Conservation (phyloP, 2,113 vertebrate species). For the Meles meles region DNA sequence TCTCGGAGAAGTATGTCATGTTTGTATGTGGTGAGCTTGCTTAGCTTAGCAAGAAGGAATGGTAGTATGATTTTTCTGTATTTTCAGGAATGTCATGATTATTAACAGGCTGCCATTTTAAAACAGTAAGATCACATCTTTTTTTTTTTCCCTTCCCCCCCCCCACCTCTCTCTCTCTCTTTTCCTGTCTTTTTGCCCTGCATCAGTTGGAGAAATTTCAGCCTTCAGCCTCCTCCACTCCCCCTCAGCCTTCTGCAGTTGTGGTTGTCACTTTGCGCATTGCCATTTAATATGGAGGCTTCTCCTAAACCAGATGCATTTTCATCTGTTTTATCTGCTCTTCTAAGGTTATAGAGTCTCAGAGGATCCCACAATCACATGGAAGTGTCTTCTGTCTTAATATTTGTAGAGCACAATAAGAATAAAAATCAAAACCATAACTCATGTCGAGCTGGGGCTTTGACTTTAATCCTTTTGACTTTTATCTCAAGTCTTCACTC, state of each 20-base stretch:
- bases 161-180: no score
- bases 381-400: constrained; percentile 76
- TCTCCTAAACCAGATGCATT: constrained; percentile 74
- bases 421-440: constrained; percentile 77
- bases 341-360: constrained; percentile 77
- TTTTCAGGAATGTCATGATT: constrained; percentile 65
- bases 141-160: background rate
- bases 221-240: constrained; percentile 40
- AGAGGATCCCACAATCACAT: constrained; percentile 59
- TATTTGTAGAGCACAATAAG: constrained; percentile 78
- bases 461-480: constrained; percentile 84
- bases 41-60: constrained; percentile 4
- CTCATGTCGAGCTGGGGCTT: constrained; percentile 71
- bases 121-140: constrained; percentile 43
- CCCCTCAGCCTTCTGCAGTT: constrained; percentile 66
- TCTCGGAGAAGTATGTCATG: background rate
- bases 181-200: constrained; percentile 21
- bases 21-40: constrained; percentile 11
- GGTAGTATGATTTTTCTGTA: constrained; percentile 23
- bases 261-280: constrained; percentile 65
- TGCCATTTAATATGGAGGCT: constrained; percentile 71
- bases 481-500: constrained; percentile 80
- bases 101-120: constrained; percentile 72
- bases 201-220: constrained; percentile 75
- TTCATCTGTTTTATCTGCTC: constrained; percentile 75